These are phyloP conservation scores for Apodemus speciosus DNA, from an alignment of 2,113 vertebrate species.

Conservation along the genomic window DNA sequence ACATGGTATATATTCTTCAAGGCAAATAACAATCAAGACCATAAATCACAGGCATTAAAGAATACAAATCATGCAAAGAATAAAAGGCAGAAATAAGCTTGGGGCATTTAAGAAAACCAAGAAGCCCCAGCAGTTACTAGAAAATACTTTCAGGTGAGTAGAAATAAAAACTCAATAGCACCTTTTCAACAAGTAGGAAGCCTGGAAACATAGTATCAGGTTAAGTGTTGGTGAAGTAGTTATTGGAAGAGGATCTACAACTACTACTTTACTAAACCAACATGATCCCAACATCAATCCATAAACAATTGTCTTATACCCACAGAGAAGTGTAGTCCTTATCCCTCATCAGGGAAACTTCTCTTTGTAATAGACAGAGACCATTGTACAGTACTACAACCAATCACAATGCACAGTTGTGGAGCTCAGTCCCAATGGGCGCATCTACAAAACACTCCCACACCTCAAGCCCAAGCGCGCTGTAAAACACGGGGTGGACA, in stretches of 20 bases:
- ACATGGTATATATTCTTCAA: background rate
- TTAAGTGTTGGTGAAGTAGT: no score
- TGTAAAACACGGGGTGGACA: background rate
- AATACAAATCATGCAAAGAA: background rate
- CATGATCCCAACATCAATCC: background rate
- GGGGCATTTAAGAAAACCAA: background rate
- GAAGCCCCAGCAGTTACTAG: background rate
- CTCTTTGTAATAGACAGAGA: background rate
- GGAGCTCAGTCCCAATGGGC: background rate
- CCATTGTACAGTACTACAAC: background rate
- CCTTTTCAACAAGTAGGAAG: background rate
- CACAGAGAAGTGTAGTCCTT: background rate
- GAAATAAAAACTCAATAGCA: background rate
- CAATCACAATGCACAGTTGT: no score
- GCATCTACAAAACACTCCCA: background rate
- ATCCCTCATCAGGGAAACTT: background rate
- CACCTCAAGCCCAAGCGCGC: background rate
- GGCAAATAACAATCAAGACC: rapidly evolving
- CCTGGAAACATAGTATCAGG: background rate
- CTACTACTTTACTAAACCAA: background rate
- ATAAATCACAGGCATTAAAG: background rate
- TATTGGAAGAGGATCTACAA: background rate
- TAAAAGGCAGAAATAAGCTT: background rate
- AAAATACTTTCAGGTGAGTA: background rate
- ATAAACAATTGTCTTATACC: background rate